phyloP scores from a whole-genome alignment of 1,140 invertebrate species.

The Drosophila sproati region DNA sequence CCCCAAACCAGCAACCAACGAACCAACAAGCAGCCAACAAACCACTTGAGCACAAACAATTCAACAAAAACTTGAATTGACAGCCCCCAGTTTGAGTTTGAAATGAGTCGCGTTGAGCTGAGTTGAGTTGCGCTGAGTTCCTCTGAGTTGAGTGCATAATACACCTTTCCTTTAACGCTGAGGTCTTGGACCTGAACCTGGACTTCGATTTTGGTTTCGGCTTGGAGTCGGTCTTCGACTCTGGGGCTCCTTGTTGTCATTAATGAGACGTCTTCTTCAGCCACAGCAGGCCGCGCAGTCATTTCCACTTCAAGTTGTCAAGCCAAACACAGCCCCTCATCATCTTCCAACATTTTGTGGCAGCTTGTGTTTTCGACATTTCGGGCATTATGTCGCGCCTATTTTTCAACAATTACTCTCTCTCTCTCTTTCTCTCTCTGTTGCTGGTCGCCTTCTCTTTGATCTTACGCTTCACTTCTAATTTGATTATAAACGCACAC shows the following conservation, averaged over 20 bases:
- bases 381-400: conserved; percentile 81
- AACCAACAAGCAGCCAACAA: conserved; percentile 3
- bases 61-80: conserved; percentile 60
- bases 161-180: conserved; percentile 73
- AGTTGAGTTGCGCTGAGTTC: conserved; percentile 29
- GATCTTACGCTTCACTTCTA: conserved; percentile 82
- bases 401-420: conserved; percentile 65
- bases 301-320: conserved; percentile 83
- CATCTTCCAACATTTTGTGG: conserved; percentile 65
- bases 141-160: conserved; percentile 75
- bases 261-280: conserved; percentile 83
- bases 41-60: conserved; percentile 54
- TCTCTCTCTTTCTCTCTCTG: neutral
- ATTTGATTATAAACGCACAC: conserved; percentile 82
- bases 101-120: neutral
- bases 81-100: conserved; percentile 45
- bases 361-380: conserved; percentile 73
- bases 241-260: conserved; percentile 78
- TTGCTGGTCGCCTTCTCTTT: conserved; percentile 47
- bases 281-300: conserved; percentile 47
- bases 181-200: conserved; percentile 12
- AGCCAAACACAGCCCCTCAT: conserved; percentile 57
- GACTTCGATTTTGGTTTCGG: neutral
- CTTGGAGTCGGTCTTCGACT: neutral
- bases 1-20: neutral